These are phyloP conservation scores for Dryobotodes eremita DNA, from an alignment of 2,888 invertebrate genomes.

Conservation along the genomic window DNA sequence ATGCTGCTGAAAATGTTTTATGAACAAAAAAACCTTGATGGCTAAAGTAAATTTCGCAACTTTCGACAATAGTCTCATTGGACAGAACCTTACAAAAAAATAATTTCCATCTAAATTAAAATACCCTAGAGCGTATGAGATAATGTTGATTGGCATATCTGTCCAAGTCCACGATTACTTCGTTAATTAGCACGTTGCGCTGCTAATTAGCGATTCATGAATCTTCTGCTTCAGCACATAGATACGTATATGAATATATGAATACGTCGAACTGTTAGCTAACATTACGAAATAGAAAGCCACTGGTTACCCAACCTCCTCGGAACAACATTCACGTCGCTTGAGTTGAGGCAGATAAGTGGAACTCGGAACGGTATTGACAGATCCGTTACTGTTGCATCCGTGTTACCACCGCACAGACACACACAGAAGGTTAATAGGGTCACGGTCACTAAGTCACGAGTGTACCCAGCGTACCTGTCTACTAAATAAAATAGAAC, in stretches of 20 bases:
- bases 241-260: too few species aligned
- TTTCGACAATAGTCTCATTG: neutral
- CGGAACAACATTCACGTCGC: neutral
- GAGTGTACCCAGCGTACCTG: neutral
- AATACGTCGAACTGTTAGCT: constrained; percentile 27
- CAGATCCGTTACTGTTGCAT: constrained; percentile 51
- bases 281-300: constrained; percentile 54
- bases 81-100: neutral
- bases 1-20: neutral
- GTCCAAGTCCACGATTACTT: neutral
- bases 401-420: constrained; percentile 16
- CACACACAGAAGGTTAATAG: constrained; percentile 26
- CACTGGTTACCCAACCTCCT: constrained; percentile 17
- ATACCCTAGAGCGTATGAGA: neutral
- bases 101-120: neutral
- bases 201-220: neutral
- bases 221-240: neutral
- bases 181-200: constrained; percentile 5
- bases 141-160: neutral
- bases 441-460: neutral
- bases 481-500: neutral
- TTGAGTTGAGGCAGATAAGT: constrained; percentile 30
- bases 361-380: constrained; percentile 55
- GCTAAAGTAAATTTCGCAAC: neutral
- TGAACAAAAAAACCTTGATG: neutral